Conservation (phyloP, 2,113 vertebrate species). For the Poecilia latipinna region DNA sequence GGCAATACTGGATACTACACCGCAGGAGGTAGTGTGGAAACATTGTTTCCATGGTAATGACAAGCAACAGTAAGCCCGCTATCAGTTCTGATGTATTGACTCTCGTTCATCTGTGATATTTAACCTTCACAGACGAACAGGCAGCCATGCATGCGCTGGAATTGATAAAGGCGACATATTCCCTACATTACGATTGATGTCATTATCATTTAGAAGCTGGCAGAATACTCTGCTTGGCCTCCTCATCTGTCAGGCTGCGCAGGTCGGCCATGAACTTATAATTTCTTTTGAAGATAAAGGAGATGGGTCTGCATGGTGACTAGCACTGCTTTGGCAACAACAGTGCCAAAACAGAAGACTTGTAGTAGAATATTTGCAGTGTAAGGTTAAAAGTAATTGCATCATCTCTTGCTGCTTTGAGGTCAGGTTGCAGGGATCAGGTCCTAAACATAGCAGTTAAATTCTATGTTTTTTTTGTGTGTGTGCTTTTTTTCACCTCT, state of each 20-base stretch:
- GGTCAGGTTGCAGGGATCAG: too few relatives aligned
- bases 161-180: constrained; percentile 68
- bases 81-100: constrained; percentile 79
- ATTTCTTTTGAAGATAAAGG: constrained; percentile 29
- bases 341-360: not conserved
- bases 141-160: constrained; percentile 46
- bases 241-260: constrained; percentile 60
- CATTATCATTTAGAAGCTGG: constrained; percentile 66
- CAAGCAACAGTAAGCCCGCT: constrained; percentile 69
- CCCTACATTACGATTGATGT: constrained; percentile 70
- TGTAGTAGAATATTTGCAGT: not conserved
- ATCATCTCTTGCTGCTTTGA: not conserved
- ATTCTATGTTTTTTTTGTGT: too few relatives aligned
- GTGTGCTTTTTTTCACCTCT: too few relatives aligned
- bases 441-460: too few relatives aligned
- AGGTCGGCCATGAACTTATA: constrained; percentile 34
- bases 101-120: constrained; percentile 75
- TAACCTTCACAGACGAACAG: constrained; percentile 77
- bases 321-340: not conserved
- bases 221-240: constrained; percentile 57
- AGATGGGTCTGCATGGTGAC: not conserved
- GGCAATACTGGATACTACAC: constrained; percentile 31
- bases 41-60: constrained; percentile 78
- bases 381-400: not conserved
- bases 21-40: constrained; percentile 55